A percentile compares a stretch with the other conserved stretches of the same genome.
These are phyloP conservation scores for Acipenser transmontanus DNA, from an alignment of 2,797 vertebrate genomes.

Conservation along the genomic window DNA sequence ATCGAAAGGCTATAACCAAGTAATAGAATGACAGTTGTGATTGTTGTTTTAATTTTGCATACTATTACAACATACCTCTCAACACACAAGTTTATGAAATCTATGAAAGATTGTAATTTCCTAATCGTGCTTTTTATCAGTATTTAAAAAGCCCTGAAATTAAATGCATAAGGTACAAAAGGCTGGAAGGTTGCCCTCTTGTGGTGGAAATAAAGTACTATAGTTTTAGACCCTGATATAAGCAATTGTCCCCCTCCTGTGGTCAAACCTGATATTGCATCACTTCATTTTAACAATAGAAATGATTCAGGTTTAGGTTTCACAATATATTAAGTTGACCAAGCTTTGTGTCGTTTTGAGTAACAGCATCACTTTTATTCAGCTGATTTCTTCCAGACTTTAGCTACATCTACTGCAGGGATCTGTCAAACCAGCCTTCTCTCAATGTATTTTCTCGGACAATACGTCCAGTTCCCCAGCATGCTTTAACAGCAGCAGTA, in stretches of 20 bases:
- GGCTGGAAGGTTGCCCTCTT: background rate
- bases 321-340: no score
- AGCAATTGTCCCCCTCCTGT: background rate
- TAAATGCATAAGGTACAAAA: no score
- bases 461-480: slow-evolving; percentile 50
- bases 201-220: background rate
- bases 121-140: no score
- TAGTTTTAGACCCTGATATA: background rate
- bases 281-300: no score
- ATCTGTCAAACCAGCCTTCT: slow-evolving; percentile 32
- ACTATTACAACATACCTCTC: no score
- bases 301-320: no score
- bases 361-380: slow-evolving; percentile 11
- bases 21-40: no score
- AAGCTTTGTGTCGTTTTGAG: slow-evolving; percentile 10
- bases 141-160: no score
- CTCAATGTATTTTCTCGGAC: slow-evolving; percentile 47
- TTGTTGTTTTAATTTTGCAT: no score
- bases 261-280: background rate
- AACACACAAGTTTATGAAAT: no score
- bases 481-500: slow-evolving; percentile 44
- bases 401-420: slow-evolving; percentile 8
- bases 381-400: slow-evolving; percentile 8
- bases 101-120: no score
- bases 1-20: no score